phyloP scores from a whole-genome alignment of 2,888 invertebrate species.

The Sericinus montela region DNA sequence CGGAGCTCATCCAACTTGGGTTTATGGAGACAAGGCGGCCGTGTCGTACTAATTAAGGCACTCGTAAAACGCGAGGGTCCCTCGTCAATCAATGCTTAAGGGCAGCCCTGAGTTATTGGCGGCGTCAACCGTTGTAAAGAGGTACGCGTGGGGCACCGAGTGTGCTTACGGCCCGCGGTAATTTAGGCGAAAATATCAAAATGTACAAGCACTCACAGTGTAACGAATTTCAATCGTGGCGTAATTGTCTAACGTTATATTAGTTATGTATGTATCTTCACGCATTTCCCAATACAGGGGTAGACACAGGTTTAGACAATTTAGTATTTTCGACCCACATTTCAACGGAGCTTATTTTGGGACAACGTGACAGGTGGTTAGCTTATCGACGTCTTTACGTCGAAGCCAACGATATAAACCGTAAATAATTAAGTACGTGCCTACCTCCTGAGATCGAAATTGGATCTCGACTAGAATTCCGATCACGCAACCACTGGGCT shows the following conservation, averaged over 20 bases:
- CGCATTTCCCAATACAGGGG: too few species aligned
- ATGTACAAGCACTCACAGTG: conserved; percentile 9
- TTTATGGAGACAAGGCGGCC: conserved; percentile 50
- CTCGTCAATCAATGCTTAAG: conserved; percentile 65
- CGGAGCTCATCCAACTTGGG: conserved; percentile 28
- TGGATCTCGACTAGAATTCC: too few species aligned
- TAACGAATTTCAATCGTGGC: neutral
- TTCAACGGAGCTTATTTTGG: too few species aligned
- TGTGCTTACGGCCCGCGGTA: conserved; percentile 21
- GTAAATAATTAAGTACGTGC: too few species aligned
- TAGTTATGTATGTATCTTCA: too few species aligned
- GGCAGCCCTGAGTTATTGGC: conserved; percentile 52
- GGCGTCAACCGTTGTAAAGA: conserved; percentile 33
- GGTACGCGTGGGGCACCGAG: conserved; percentile 21
- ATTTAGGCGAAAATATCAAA: conserved; percentile 18
- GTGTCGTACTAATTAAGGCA: conserved; percentile 64
- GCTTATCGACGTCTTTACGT: too few species aligned
- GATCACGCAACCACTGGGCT: too few species aligned
- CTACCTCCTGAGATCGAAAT: too few species aligned
- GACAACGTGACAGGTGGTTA: too few species aligned
- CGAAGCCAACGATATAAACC: too few species aligned
- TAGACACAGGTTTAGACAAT: too few species aligned
- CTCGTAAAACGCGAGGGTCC: conserved; percentile 61
- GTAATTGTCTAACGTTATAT: neutral
- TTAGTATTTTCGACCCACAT: too few species aligned